These are phyloP conservation scores for Portevinia maculata DNA, from an alignment of 2,888 invertebrate species.

Conservation along the genomic window DNA sequence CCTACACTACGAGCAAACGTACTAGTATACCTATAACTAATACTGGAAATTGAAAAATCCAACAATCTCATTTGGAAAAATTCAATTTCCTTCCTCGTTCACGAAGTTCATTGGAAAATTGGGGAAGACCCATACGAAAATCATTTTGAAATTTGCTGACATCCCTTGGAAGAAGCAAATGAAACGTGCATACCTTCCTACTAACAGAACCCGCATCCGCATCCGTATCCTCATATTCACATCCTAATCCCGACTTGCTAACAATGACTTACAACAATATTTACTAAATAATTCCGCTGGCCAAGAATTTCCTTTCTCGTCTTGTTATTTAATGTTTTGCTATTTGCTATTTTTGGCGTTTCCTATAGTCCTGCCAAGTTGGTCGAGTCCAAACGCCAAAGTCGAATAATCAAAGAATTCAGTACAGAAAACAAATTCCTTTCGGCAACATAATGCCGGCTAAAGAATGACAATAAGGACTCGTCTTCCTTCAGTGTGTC, in stretches of 20 bases:
- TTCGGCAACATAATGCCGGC: slow-evolving; percentile 52
- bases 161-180: slow-evolving; percentile 21
- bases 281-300: slow-evolving; percentile 60
- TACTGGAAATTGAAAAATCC: slow-evolving; percentile 56
- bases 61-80: slow-evolving; percentile 53
- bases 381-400: slow-evolving; percentile 30
- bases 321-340: slow-evolving; percentile 1
- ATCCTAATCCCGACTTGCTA: slow-evolving; percentile 40
- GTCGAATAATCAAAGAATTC: slow-evolving; percentile 12
- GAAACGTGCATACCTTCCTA: slow-evolving; percentile 1
- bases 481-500: slow-evolving; percentile 57
- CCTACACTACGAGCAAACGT: too few relatives aligned
- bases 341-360: slow-evolving; percentile 5
- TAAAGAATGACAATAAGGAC: slow-evolving; percentile 64
- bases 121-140: slow-evolving; percentile 39
- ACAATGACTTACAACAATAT: slow-evolving; percentile 57
- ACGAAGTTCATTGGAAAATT: slow-evolving; percentile 38
- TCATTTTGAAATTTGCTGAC: slow-evolving; percentile 63
- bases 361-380: slow-evolving; percentile 3
- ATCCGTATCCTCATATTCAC: slow-evolving; percentile 4
- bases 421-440: slow-evolving; percentile 48
- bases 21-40: too few relatives aligned
- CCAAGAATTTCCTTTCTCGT: slow-evolving; percentile 35
- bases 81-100: slow-evolving; percentile 39
- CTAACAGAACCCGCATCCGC: background rate